A percentile compares a stretch with the other conserved stretches of the same genome.
Evolutionary conservation across 2,797 vertebrate genomes (phyloP).

Genomic region (Rhynchonycteris naso): DNA sequence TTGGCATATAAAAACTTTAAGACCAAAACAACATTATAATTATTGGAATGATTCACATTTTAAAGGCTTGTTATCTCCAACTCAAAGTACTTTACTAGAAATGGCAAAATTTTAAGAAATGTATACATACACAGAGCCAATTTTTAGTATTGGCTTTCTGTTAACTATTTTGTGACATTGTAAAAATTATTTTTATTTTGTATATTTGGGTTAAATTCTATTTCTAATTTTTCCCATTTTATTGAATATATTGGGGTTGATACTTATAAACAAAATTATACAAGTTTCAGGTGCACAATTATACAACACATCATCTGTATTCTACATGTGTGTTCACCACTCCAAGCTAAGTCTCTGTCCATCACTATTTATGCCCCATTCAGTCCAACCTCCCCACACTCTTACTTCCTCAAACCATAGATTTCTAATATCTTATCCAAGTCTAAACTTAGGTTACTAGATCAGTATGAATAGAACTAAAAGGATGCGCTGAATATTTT

Average conservation of each 20-base stretch:
- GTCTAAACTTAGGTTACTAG: neutral
- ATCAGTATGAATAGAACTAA: neutral
- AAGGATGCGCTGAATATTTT: slow-evolving; percentile 9
- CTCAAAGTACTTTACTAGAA: neutral
- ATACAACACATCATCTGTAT: too few species aligned
- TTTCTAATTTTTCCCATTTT: neutral
- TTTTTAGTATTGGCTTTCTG: neutral
- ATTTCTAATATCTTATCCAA: neutral
- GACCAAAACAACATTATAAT: neutral
- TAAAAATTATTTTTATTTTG: slow-evolving; percentile 26
- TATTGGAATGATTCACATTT: neutral
- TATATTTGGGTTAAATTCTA: slow-evolving; percentile 27
- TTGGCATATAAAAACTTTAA: neutral
- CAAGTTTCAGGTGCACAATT: too few species aligned
- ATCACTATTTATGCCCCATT: too few species aligned
- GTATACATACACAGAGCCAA: rapidly evolving
- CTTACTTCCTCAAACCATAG: neutral
- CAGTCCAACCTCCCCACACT: too few species aligned
- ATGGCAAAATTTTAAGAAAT: neutral
- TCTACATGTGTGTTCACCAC: too few species aligned
- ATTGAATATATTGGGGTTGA: too few species aligned
- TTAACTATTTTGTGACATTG: neutral
- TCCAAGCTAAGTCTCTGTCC: too few species aligned
- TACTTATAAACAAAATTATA: too few species aligned
- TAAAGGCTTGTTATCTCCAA: neutral